A percentile compares a stretch with the other conserved stretches of the same genome.
phyloP scores from a whole-genome alignment of 2,888 invertebrate species.

The Acanthococcus lagerstroemiae region DNA sequence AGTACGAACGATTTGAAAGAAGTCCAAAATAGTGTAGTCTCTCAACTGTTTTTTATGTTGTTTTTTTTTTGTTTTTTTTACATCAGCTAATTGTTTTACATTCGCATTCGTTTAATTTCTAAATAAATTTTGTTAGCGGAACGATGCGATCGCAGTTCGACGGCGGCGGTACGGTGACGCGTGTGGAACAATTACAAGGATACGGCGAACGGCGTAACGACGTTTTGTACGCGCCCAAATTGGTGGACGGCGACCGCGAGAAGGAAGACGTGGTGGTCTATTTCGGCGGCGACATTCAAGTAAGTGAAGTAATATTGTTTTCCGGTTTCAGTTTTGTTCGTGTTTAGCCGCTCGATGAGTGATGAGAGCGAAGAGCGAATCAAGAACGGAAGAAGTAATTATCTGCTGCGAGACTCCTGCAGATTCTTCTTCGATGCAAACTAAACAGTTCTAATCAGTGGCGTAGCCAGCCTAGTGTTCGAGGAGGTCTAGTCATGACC shows the following conservation, averaged over 20 bases:
- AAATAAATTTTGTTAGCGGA: slow-evolving; percentile 1
- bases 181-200: neutral
- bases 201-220: slow-evolving; percentile 1
- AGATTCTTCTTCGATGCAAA: no score
- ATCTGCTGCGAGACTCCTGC: no score
- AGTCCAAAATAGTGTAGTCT: neutral
- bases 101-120: neutral
- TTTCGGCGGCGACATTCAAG: slow-evolving; percentile 27
- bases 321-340: neutral
- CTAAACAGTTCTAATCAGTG: no score
- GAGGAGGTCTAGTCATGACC: no score
- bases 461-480: no score
- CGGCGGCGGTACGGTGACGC: neutral
- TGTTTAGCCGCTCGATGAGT: no score
- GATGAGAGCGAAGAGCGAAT: no score
- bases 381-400: no score
- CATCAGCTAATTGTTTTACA: neutral
- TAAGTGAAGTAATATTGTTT: neutral
- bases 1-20: neutral
- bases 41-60: neutral
- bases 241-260: neutral
- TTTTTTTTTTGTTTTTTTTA: slow-evolving; percentile 10
- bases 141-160: neutral
- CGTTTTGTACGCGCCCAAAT: neutral
- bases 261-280: slow-evolving; percentile 9